Base-by-base conservation (phyloP, 2,113 vertebrate species). In the Sebastes schlegelii region DNA sequence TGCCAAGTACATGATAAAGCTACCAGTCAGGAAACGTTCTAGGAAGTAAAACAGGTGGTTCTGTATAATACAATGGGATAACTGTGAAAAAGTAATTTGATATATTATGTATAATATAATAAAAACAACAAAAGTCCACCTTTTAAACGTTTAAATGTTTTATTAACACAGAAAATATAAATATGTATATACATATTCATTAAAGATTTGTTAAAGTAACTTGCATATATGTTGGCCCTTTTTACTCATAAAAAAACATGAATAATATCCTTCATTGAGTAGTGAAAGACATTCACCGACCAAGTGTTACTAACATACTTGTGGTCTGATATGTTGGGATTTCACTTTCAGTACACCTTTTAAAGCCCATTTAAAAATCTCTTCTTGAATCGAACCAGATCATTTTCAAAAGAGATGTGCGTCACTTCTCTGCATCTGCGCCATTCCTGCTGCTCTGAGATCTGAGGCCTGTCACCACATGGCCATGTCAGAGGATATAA, bases 131-230 rank as follows among this genome's bases (percentile, higher is more conserved):
- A 61, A 60, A 40, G 1, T 4, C 12, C 34, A 34, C 13, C 4
- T 42, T 83, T 60, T 34, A 1, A 51, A n/a, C 45, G n/a, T 67
- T 73, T 67, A 51, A 84, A 65, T 34, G 2, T 71, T 93, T 87
- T 91, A 92, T 87, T 90, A 73, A 89, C 14, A 74, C 72, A 76
- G 40, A 83, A 83, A 79, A 80, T 80, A 88, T 74, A 90, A 86
- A 86, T 80, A 88, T 55, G 4, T 82, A 64, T 84, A 23, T 45
- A 88, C 75, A 91, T 19, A 69, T 71, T 74, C 21, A 77, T 71
- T 77, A 64, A 42, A 58, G 43, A 49, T 58, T 79, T 72, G 60
- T 88, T 65, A 52, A 73, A 85, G 65, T 72, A 65, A 74, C 49
- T 19, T 51, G 66, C 19, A 79, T 8, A 86, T 82, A 70, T 77